Conservation (phyloP, 2,888 invertebrate genomes). For the Beris chalybata region DNA sequence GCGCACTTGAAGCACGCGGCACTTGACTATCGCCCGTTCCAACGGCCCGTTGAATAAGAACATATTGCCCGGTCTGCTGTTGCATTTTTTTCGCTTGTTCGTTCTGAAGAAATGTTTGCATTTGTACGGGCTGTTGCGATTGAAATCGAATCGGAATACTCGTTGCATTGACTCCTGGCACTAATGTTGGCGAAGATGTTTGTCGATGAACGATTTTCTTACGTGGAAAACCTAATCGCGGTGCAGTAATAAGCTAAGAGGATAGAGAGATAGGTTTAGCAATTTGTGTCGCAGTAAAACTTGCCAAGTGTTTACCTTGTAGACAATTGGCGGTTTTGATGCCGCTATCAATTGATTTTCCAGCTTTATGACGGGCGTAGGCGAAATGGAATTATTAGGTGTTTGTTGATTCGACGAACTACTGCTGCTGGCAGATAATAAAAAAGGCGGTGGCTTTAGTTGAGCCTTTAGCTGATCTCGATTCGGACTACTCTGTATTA, state of each 20-base stretch:
- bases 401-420: neutral
- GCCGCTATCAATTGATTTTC: constrained; percentile 43
- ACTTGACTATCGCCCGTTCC: constrained; percentile 64
- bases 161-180: constrained; percentile 37
- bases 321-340: constrained; percentile 33
- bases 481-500: constrained; percentile 93
- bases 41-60: constrained; percentile 74
- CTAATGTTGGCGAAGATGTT: constrained; percentile 62
- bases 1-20: constrained; percentile 83
- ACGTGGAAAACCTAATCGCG: constrained; percentile 54
- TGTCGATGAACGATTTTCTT: constrained; percentile 61
- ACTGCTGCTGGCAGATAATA: constrained; percentile 56
- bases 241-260: constrained; percentile 45
- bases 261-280: no score
- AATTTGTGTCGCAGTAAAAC: no score
- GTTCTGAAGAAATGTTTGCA: no score
- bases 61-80: constrained; percentile 70
- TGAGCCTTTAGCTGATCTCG: constrained; percentile 83
- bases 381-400: constrained; percentile 29
- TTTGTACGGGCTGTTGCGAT: constrained; percentile 41
- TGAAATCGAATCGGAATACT: constrained; percentile 42
- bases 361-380: constrained; percentile 44
- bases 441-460: constrained; percentile 80
- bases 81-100: constrained; percentile 33
- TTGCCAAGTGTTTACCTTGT: constrained; percentile 4